Conservation (phyloP, 2,797 vertebrate genomes). For the Buphagus erythrorhynchus region DNA sequence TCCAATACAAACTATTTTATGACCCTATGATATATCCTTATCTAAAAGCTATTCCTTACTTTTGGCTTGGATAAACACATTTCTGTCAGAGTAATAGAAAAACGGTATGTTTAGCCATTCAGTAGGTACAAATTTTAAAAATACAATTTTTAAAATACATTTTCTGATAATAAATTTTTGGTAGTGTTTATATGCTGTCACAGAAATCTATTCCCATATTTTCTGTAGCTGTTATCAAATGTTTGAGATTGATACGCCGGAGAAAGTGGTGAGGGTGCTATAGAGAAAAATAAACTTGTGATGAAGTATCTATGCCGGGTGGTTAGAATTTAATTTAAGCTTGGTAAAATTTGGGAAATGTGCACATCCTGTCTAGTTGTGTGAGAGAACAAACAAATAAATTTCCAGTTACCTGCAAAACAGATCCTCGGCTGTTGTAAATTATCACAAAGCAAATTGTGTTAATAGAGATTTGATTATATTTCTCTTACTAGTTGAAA, state of each 20-base stretch:
- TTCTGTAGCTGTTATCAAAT: background rate
- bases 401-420: background rate
- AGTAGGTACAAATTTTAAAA: constrained; percentile 50
- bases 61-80: constrained; percentile 31
- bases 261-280: background rate
- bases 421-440: background rate
- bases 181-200: constrained; percentile 49
- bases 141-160: constrained; percentile 38
- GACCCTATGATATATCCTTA: background rate
- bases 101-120: constrained; percentile 32
- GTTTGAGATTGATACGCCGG: background rate
- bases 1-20: background rate
- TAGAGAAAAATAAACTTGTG: background rate
- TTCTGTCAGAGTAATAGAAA: constrained; percentile 52
- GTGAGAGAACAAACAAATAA: background rate
- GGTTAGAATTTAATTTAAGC: background rate
- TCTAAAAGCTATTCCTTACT: constrained; percentile 25
- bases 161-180: constrained; percentile 50
- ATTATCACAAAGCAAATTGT: background rate
- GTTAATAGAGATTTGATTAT: background rate
- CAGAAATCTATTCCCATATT: constrained; percentile 22
- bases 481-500: background rate
- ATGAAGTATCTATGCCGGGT: background rate
- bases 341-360: background rate
- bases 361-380: background rate